Evolutionary conservation across 2,797 vertebrate genomes (phyloP).

Genomic region (Siniperca scherzeri): DNA sequence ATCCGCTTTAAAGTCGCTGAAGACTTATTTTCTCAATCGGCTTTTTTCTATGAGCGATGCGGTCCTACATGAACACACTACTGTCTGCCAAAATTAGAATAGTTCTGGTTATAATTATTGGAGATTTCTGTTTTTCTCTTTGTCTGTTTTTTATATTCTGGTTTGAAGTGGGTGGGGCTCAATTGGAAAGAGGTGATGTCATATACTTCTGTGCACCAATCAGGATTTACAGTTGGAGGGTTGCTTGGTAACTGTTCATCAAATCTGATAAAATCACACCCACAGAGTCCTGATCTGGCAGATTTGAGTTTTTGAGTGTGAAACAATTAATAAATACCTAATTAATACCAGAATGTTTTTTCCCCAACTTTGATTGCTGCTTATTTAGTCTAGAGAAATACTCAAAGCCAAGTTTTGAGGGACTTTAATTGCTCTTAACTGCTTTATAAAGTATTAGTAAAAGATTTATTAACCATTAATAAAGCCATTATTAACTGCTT

Average conservation of each 20-base stretch:
- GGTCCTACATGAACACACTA: no score
- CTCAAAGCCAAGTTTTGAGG: not conserved
- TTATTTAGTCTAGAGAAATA: not conserved
- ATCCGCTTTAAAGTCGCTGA: no score
- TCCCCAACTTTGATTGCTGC: not conserved
- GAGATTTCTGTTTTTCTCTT: no score
- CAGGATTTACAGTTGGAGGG: no score
- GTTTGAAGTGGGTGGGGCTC: no score
- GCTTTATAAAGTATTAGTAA: not conserved
- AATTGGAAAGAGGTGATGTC: no score
- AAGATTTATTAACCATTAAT: not conserved
- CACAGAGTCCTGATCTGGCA: not conserved
- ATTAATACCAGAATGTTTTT: not conserved
- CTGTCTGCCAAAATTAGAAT: no score
- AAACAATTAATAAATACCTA: not conserved
- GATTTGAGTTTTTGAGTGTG: not conserved
- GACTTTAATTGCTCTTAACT: not conserved
- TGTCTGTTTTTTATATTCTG: no score
- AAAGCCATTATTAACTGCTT: not conserved
- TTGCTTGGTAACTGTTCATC: not conserved
- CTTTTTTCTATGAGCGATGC: no score
- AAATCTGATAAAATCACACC: not conserved
- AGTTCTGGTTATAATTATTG: no score
- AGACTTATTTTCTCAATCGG: no score
- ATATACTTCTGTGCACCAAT: no score